Evolutionary conservation across 2,113 vertebrate species (phyloP), one percentile per base, ranked within the genome.

Genomic region (Serilophus lunatus): DNA sequence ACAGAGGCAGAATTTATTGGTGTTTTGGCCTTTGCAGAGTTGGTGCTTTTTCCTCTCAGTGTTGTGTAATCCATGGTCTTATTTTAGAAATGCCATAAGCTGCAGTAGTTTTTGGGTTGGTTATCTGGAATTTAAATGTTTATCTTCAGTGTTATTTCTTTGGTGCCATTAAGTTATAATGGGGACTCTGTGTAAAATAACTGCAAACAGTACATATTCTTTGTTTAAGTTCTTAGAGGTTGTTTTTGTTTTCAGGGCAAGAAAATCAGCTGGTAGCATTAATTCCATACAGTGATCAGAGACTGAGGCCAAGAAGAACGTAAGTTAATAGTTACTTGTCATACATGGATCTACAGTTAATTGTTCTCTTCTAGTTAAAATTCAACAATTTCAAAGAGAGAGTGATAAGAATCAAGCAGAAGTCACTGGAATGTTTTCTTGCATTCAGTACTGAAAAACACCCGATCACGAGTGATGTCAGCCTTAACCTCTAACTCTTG

Each of bases 181-280:
- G 2, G 42, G 10, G 7, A 18, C 4, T 42, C 7, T 84, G 33
- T 92, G 18, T 85, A 51, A 84, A 88, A 56, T 38, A 78, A 50
- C 33, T 86, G 15, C 50, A 77, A n/a, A 44, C 35, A 68, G 26
- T 29, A 7, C 15, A 83, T 88, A 63, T 2, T 82, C 19, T 38
- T 84, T 94, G 86, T 71, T 86, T 94, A 61, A 82, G 70, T 95
- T 96, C 90, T 95, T 64, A 96, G 86, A 77, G 40, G 3, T 26
- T 76, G 22, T 91, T 94, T 88, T 95, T 95, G 83, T 92, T 96
- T 98, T 74, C 96, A 99, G 99, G 99, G 61, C 99, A 99, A 94
- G 99, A 99, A 98, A 99, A 99, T 90, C 99, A 99, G 92, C 98
- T 99, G 28, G 99, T 99, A 92, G 99, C 99, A 59, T 97, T 99